Base-by-base conservation (phyloP, 1,140 invertebrate genomes). In the Matsumurasca onukii region DNA sequence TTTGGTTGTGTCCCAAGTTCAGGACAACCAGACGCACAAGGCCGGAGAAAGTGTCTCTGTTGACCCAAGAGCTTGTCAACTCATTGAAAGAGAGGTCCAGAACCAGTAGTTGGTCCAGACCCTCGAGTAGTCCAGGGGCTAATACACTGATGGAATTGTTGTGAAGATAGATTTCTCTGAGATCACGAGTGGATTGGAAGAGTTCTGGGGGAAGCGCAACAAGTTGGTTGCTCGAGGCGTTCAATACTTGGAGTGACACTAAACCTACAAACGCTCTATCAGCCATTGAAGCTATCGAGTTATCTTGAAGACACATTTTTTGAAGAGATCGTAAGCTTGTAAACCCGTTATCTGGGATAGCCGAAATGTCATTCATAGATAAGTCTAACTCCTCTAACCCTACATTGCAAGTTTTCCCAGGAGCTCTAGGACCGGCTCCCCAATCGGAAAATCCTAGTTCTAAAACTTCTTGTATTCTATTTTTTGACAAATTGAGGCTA, bases 131-230 rank as follows among this genome's bases (percentile, higher is more conserved):
- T 1, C 90, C 90, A 0, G 90, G 89, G 2, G 90, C 89, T 20
- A 94, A 79, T 2, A 89, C 86, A 73, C 85, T 85, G 66, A 95
- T 79, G 1, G 90, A 89, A 77, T 95, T 94, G 75, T 94, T 94
- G 74, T 88, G 88, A 13, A 94, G 79, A 73, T 92, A 84, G 49
- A 95, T 82, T 75, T 90, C 86, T 45, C 85, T 82, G 3, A 94
- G 75, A 39, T 89, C 85, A 62, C 83, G 83, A 2, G 86, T 86
- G 45, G 85, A 85, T 69, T 86, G 83, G 77, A 93, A 91, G 61
- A 92, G 75, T 76, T 89, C 89, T 1, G 89, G 88, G 3, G 91
- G 89, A 66, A 93, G 79, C 20, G 87, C 86, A 70, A 87, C 86
- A 65, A 94, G 79, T 76, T 83, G 86, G 76, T 93, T 94, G 77